Evolutionary conservation across 2,797 vertebrate genomes (phyloP), one percentile per base, ranked within the genome.

Genomic region (Alectoris magna): DNA sequence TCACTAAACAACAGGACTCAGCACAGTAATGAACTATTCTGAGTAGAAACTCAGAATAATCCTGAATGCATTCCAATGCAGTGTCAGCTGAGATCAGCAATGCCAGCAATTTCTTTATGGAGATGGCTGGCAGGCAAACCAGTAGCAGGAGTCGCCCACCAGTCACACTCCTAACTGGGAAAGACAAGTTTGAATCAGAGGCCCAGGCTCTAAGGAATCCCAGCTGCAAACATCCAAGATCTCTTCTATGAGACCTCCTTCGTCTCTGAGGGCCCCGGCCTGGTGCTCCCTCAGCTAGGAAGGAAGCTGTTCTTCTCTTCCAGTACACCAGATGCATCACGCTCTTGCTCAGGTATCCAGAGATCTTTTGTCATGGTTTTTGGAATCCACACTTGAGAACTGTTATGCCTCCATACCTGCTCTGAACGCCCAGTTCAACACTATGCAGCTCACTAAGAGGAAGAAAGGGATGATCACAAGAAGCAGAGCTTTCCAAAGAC

Each of bases 341-440:
- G 16, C 43, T 73, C 55, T 36, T 43, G n/a, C 18, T 36, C 53
- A 66, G 44, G 18, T 58, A 53, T 75, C 55, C 21, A 8, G 17
- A 51, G 56, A 55, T 36, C 34, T 59, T 55, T 31, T 27, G 14
- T 49, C 5, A 0, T 9, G 23, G 9, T 12, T 74, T 74, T 48
- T 14, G 62, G 14, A 64, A 46, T 34, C 26, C 55, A 38, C 1
- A 0, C 27, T 44, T 60, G 44, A 19, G 23, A 27, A 2, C 1
- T 31, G 10, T 22, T 73, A 22, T 3, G 9, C 48, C 39, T 89
- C 60, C 46, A 2, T 5, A 6, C 29, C 60, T n/a, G 2, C 58
- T 56, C 63, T 68, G 26, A 79, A 72, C 66, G 90, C 56, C 23
- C 9, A 15, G 23, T n/a, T 72, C 31, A 41, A 69, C 68, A 48